phyloP scores from a whole-genome alignment of 2,113 vertebrate species.

The Platanista minor region DNA sequence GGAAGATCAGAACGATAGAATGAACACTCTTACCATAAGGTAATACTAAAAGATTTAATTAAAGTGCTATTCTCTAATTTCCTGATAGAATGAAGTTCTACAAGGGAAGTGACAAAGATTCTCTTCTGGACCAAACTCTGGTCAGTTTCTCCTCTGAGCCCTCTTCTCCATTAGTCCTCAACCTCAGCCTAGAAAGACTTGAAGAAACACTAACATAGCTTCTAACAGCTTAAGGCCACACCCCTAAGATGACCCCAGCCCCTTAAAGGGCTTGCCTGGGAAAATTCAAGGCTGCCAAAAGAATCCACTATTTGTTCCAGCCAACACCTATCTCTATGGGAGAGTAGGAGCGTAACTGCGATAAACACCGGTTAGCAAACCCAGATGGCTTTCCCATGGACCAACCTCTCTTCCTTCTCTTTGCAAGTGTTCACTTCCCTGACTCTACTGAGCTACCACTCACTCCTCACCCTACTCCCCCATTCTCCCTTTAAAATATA shows the following conservation, averaged over 20 bases:
- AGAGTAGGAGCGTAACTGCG: background rate
- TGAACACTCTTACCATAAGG: background rate
- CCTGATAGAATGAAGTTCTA: background rate
- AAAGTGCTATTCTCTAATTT: background rate
- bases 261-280: background rate
- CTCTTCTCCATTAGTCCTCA: background rate
- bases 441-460: too few species aligned
- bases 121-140: background rate
- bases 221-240: background rate
- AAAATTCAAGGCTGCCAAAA: background rate
- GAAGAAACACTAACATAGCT: background rate
- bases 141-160: too few species aligned
- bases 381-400: background rate
- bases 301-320: background rate
- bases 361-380: background rate
- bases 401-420: background rate
- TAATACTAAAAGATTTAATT: background rate
- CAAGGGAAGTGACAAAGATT: background rate
- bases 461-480: background rate
- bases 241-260: background rate
- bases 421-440: background rate
- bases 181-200: background rate
- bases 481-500: background rate
- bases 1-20: background rate
- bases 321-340: background rate